Evolutionary conservation across 2,888 invertebrate species (phyloP), one percentile per base, ranked within the genome.

Genomic region (Balanococcus diminutus): DNA sequence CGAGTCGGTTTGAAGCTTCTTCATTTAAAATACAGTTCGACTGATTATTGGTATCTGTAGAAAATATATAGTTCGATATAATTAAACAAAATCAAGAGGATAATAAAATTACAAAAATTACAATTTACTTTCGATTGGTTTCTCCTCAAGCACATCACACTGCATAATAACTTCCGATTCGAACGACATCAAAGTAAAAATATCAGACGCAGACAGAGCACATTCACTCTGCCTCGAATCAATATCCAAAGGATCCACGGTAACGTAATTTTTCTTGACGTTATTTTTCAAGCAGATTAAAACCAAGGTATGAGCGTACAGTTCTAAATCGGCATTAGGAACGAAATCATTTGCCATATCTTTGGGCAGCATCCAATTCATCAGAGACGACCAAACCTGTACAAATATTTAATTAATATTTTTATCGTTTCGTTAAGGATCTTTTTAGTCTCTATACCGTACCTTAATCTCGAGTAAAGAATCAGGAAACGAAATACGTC

Each of bases 251-350:
- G 31, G n/a, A 2, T 25, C 28, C 14, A 51, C 32, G 4, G 9
- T 31, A 1, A 19, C 14, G 25, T 31, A 19, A 11, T n/a, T n/a
- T 5, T 32, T 51, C 25, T 85, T 75, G 11, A 85, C 79, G 19
- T 85, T 85, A 85, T 85, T 85, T 46, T 79, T 75, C 75, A 85
- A 79, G 19, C 85, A 85, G 8, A 39, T 19, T 1, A 85, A 75
- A 16, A 85, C 22, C 11, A 75, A 39, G 16, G 28, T 79, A 42
- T 75, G 85, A 11, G 79, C 85, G 9, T 79, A 85, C 1, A 79
- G 8, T 11, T 75, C 51, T 32, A 85, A 31, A 42, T 85, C 79
- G 5, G 19, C 19, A 6, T 6, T 79, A 6, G 28, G 19, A 4
- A 79, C 19, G 3, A 28, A n/a, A 79, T 79, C 19, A 36, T 36